Percentiles rank a stretch among this genome's conserved stretches.
Evolutionary conservation across 2,113 vertebrate genomes (phyloP).

Genomic region (Deroptyus accipitrinus): DNA sequence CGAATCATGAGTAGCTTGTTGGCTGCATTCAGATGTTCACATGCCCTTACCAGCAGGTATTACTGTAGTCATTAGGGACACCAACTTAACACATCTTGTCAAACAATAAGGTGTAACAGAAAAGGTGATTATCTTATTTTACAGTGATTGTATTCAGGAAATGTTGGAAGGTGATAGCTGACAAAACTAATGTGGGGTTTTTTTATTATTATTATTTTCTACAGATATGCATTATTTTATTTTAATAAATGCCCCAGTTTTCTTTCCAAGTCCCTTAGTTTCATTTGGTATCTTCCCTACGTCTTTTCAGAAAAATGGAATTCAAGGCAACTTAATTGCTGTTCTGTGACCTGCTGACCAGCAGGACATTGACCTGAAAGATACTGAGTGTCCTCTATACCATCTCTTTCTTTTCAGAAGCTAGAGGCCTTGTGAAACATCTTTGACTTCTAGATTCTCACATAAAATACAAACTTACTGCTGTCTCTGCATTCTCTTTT

Average conservation of each 20-base stretch:
- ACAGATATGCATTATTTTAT: neutral
- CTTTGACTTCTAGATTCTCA: conserved; percentile 56
- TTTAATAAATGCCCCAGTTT: neutral
- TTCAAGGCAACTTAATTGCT: conserved; percentile 59
- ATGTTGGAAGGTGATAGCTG: neutral
- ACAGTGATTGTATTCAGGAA: neutral
- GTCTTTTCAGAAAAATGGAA: conserved; percentile 29
- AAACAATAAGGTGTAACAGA: conserved; percentile 36
- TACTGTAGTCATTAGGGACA: conserved; percentile 56
- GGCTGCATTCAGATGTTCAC: conserved; percentile 56
- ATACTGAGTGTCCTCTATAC: conserved; percentile 25
- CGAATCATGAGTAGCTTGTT: conserved; percentile 58
- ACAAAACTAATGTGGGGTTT: neutral
- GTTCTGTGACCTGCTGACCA: conserved; percentile 59
- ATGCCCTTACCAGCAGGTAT: conserved; percentile 64
- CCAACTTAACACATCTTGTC: conserved; percentile 39
- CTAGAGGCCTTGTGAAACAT: conserved; percentile 34
- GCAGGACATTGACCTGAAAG: conserved; percentile 64
- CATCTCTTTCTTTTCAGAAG: conserved; percentile 52
- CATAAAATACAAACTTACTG: conserved; percentile 55
- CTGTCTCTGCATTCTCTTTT: conserved; percentile 46
- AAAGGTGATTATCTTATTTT: conserved; percentile 41
- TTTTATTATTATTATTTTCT: conserved; percentile 7
- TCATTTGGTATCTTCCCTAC: neutral
- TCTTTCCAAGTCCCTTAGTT: neutral